Evolutionary conservation across 92 coral and sea anemone genomes (phyloP), one percentile per base, ranked within the genome.

Genomic region (Siderastrea siderea): DNA sequence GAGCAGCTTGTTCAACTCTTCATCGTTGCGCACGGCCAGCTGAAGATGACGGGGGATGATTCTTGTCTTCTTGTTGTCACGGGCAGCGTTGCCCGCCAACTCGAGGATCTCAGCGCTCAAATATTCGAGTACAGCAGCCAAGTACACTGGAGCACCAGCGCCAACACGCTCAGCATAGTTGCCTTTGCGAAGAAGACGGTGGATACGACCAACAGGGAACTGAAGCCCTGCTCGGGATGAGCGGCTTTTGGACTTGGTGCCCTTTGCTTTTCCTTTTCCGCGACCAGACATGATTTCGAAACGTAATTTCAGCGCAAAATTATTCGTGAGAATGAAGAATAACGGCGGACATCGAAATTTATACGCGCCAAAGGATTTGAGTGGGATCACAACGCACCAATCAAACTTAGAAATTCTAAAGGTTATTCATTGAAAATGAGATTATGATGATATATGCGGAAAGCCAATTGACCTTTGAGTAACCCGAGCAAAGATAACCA

Each of bases 21-120:
- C 98, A 89, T 96, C 98, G 77, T 96, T 96, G 64, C 98, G 88
- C 49, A 96, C 96, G 54, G 99, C 99, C 88, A 94, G 67, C 77
- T 94, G 96, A 65, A 94, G 88, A 83, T 94, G 97, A 86, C 97
- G 92, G 75, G 97, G 97, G 52, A 94, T 94, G 85, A 94, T 94
- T 48, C 97, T 88, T 71, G 91, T 92, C 81, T 94, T 94, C 93
- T 94, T 94, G 95, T 94, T 94, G 90, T 94, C 97, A n/a, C 97
- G 93, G 75, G 97, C 97, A 53, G 97, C 97, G 80, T 94, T 94
- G 73, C 92, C 92, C 84, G 92, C 92, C 92, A 89, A 77, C 89
- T 89, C 92, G 68, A 89, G 84, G 69, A 89, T 89, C 79, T 89
- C 92, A 49, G 90, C 90, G 80, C 87, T 84, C 80, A 84, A 64